Conservation (phyloP, 2,797 vertebrate genomes). For the Sebastes reedi region DNA sequence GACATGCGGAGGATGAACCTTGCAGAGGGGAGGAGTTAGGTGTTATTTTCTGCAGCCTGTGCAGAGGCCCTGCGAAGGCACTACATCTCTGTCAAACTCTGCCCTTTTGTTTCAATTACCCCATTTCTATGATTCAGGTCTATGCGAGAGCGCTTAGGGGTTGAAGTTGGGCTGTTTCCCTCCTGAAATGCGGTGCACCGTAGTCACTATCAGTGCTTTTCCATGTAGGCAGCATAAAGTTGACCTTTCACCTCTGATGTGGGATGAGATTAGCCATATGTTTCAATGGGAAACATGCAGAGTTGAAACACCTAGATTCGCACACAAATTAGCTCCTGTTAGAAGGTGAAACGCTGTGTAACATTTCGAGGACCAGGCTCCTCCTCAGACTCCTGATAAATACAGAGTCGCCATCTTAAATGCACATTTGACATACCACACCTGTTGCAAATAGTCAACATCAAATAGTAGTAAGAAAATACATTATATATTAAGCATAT, state of each 20-base stretch:
- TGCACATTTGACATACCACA: neutral
- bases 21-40: constrained; percentile 59
- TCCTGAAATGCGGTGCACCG: constrained; percentile 37
- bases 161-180: constrained; percentile 57
- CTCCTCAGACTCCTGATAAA: neutral
- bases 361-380: neutral
- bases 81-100: constrained; percentile 81
- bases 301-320: neutral
- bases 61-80: constrained; percentile 64
- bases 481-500: too few species aligned
- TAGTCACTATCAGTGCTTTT: constrained; percentile 39
- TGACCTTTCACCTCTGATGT: constrained; percentile 63
- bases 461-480: too few species aligned
- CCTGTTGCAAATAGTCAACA: neutral
- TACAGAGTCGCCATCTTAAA: neutral
- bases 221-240: constrained; percentile 38
- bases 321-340: neutral
- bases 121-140: constrained; percentile 76
- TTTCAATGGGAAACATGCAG: constrained; percentile 25
- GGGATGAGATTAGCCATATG: constrained; percentile 54
- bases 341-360: neutral
- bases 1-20: constrained; percentile 69
- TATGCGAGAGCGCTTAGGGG: constrained; percentile 64
- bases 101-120: constrained; percentile 82
- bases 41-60: constrained; percentile 78